These are phyloP conservation scores for Rutilus rutilus DNA, from an alignment of 2,113 vertebrate species.

Conservation along the genomic window DNA sequence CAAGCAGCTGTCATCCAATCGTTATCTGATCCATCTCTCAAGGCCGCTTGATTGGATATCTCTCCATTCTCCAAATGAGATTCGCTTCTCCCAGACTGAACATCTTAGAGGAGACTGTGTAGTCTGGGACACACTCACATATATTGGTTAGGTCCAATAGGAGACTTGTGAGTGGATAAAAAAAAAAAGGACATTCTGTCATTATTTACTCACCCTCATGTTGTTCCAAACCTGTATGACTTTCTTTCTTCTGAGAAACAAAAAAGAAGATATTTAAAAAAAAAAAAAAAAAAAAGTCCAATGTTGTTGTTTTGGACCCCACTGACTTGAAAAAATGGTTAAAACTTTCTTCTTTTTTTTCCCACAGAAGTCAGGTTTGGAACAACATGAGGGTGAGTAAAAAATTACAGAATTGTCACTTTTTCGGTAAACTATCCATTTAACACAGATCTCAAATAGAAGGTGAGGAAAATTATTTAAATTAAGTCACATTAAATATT, in stretches of 20 bases:
- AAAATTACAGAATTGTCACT: background rate
- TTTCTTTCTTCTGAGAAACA: background rate
- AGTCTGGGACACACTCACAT: slow-evolving; percentile 1
- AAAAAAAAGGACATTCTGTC: background rate
- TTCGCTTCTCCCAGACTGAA: slow-evolving; percentile 22
- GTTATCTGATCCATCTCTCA: slow-evolving; percentile 74
- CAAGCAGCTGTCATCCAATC: slow-evolving; percentile 69
- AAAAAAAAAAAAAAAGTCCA: background rate
- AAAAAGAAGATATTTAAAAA: background rate
- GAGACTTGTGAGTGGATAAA: background rate
- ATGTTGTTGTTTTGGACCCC: background rate
- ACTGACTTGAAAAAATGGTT: background rate
- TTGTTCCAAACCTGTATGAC: background rate
- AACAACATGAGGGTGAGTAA: background rate
- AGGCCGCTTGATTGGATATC: slow-evolving; percentile 69
- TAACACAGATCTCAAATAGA: background rate
- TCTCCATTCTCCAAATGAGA: slow-evolving; percentile 45
- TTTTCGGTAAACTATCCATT: background rate
- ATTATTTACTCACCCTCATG: background rate
- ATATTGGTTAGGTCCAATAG: background rate
- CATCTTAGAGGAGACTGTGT: slow-evolving; percentile 8
- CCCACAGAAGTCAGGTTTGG: background rate
- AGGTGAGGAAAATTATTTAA: background rate
- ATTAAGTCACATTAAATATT: background rate
- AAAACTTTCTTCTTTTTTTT: background rate